phyloP scores from a whole-genome alignment of 2,888 invertebrate genomes.

The Lycaena phlaeas region DNA sequence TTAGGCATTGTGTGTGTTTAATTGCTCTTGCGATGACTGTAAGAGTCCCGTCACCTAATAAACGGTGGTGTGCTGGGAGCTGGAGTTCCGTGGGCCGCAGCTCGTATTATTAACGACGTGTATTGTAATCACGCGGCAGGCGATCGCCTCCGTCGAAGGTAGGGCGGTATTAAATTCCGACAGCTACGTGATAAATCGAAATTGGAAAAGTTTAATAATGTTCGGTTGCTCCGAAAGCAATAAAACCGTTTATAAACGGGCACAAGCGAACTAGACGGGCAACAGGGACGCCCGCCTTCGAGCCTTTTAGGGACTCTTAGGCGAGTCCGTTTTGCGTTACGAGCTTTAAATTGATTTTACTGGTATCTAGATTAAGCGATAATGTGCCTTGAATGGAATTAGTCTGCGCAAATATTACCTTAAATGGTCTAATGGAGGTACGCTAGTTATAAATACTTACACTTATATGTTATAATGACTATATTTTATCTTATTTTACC shows the following conservation, averaged over 20 bases:
- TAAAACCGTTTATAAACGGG: conserved; percentile 74
- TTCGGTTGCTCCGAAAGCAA: conserved; percentile 74
- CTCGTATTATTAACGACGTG: conserved; percentile 71
- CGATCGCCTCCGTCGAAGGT: conserved; percentile 73
- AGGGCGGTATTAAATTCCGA: conserved; percentile 74
- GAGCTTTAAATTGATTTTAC: conserved; percentile 60
- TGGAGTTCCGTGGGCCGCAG: conserved; percentile 36
- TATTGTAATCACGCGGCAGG: conserved; percentile 73
- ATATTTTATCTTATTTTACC: no score
- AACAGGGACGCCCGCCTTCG: conserved; percentile 65
- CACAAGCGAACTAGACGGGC: conserved; percentile 69
- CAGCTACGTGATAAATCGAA: conserved; percentile 75
- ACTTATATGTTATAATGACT: no score
- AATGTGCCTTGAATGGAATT: conserved; percentile 23
- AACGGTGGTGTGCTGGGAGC: conserved; percentile 32
- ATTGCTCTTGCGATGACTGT: conserved; percentile 13
- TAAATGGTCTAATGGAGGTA: conserved; percentile 4
- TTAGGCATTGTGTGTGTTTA: conserved; percentile 10
- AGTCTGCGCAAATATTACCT: conserved; percentile 4
- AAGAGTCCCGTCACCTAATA: conserved; percentile 22
- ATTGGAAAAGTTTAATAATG: conserved; percentile 75
- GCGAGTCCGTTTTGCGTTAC: conserved; percentile 54
- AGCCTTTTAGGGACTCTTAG: conserved; percentile 69
- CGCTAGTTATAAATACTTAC: neutral
- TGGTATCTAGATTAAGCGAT: conserved; percentile 62